Base-by-base conservation (phyloP, 2,888 invertebrate genomes). In the Xestia xanthographa region DNA sequence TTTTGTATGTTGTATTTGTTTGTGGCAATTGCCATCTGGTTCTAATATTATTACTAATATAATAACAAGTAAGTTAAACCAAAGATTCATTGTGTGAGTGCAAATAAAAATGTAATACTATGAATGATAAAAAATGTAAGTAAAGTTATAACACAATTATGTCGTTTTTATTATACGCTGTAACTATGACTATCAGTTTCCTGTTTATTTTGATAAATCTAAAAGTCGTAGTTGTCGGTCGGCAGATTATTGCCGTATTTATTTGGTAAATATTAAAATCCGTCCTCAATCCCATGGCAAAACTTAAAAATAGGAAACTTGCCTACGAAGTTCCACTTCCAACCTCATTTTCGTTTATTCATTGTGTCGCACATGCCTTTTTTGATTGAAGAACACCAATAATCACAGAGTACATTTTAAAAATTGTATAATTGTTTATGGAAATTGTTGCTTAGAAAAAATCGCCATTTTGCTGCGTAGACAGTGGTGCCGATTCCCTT, bases 71-170 rank as follows among this genome's bases (percentile, higher is more conserved):
- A 72, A 66, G 72, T 67, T 72, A 83, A 83, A 78, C 88, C 88
- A 87, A 87, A 87, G 87, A 87, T 77, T 86, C 71, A 77, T 76
- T 79, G 66, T 80, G 66, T 77, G 79, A 87, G 82, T 84, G 75
- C 72, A 72, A 86, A 79, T 67, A 50, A 75, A 75, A 78, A 78
- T 81, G 53, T 83, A 71, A 71, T 62, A 71, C n/a, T 73, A 62
- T 50, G 34, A 72, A 70, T 67, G 45, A 65, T 72, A 75, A 65
- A 63, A 72, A 72, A 81, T 72, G 72, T 72, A 82, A 83, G 63
- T 86, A 81, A 81, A 77, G 41, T 65, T 71, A 77, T 84, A 74
- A 72, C 56, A 62, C 45, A 71, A 58, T 58, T 73, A 38, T 26
- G 26, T 67, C 9, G 11, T 22, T 73, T 75, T 80, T 71, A 60